phyloP scores from a whole-genome alignment of 2,113 vertebrate genomes.

The Cettia cetti region DNA sequence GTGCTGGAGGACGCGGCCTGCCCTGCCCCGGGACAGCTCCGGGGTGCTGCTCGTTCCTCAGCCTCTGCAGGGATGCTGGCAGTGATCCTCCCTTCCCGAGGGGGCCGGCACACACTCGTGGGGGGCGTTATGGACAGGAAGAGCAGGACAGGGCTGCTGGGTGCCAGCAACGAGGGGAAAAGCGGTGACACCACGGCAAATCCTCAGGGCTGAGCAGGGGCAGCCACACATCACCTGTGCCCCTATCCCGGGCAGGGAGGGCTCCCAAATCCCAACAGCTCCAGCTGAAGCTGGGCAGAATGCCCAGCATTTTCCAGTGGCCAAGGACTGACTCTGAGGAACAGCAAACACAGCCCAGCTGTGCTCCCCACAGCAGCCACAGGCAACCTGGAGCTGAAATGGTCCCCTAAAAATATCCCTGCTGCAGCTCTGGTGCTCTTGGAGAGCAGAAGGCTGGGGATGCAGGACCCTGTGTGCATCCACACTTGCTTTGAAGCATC shows the following conservation, averaged over 20 bases:
- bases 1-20: background rate
- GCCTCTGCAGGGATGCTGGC: background rate
- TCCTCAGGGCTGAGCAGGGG: background rate
- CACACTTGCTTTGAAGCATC: fast-evolving
- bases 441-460: background rate
- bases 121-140: background rate
- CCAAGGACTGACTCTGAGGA: background rate
- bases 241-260: background rate
- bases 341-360: fast-evolving
- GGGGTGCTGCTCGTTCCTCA: background rate
- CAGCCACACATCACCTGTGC: background rate
- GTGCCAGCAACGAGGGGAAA: fast-evolving
- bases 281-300: background rate
- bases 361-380: background rate
- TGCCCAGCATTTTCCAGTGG: background rate
- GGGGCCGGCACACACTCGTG: fast-evolving
- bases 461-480: background rate
- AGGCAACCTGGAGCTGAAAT: background rate
- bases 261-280: background rate
- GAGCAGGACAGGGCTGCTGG: background rate
- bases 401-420: fast-evolving
- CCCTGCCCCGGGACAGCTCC: background rate
- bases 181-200: fast-evolving
- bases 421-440: fast-evolving
- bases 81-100: background rate